phyloP scores from a whole-genome alignment of 2,797 vertebrate species.

The Chelidonichthys spinosus region DNA sequence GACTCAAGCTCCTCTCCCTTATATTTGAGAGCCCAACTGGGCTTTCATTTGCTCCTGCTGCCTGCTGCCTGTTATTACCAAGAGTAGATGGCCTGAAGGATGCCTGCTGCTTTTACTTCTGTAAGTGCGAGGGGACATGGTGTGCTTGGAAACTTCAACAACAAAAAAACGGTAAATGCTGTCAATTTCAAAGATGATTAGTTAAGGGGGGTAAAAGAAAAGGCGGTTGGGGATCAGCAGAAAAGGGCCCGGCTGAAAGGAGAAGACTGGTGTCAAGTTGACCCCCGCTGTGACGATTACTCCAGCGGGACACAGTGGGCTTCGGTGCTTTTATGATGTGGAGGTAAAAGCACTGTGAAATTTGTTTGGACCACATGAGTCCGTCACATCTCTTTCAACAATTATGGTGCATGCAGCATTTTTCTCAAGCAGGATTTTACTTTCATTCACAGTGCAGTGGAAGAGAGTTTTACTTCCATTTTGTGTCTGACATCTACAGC shows the following conservation, averaged over 20 bases:
- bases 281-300: slow-evolving; percentile 38
- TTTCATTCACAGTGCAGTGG: background rate
- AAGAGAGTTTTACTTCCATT: background rate
- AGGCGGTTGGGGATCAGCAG: background rate
- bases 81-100: slow-evolving; percentile 57
- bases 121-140: slow-evolving; percentile 39
- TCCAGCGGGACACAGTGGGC: slow-evolving; percentile 16
- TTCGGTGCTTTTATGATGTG: slow-evolving; percentile 32
- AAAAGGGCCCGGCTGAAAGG: background rate
- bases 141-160: slow-evolving; percentile 12
- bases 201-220: slow-evolving; percentile 4
- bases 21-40: slow-evolving; percentile 46
- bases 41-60: slow-evolving; percentile 67
- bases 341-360: slow-evolving; percentile 42
- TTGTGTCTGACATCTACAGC: background rate
- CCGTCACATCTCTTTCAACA: slow-evolving; percentile 20
- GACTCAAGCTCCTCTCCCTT: slow-evolving; percentile 51
- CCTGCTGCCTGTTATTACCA: slow-evolving; percentile 60
- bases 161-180: slow-evolving; percentile 17
- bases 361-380: slow-evolving; percentile 22
- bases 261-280: slow-evolving; percentile 22
- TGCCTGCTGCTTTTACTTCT: slow-evolving; percentile 55
- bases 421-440: background rate
- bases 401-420: slow-evolving; percentile 2
- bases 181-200: slow-evolving; percentile 44